A percentile compares a stretch with the other conserved stretches of the same genome.
Evolutionary conservation across 2,888 invertebrate species (phyloP).

Genomic region (Drosophila subsilvestris): DNA sequence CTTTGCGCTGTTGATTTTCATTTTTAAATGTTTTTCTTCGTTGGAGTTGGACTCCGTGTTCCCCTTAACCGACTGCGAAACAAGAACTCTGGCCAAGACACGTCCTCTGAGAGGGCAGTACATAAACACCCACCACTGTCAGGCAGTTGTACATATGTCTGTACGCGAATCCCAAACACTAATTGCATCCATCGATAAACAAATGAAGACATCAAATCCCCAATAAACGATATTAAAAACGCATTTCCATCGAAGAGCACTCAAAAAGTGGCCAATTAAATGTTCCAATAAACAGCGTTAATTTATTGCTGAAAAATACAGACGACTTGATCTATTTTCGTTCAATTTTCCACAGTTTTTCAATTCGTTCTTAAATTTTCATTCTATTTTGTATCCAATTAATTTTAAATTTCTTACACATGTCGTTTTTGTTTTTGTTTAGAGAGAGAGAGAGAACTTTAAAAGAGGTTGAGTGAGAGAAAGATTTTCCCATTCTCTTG

Average conservation of each 20-base stretch:
- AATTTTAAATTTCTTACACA: slow-evolving; percentile 44
- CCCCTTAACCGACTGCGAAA: not conserved
- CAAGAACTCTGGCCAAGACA: not conserved
- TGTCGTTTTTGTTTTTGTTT: slow-evolving; percentile 29
- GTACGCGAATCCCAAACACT: not conserved
- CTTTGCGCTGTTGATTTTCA: slow-evolving; percentile 60
- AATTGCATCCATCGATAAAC: slow-evolving; percentile 20
- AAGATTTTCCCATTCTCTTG: slow-evolving; percentile 17
- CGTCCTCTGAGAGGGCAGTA: not conserved
- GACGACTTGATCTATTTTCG: slow-evolving; percentile 54
- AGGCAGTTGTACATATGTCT: no score
- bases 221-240: slow-evolving; percentile 35
- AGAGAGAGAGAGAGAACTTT: not conserved
- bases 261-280: slow-evolving; percentile 68
- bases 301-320: slow-evolving; percentile 52
- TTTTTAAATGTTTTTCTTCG: slow-evolving; percentile 53
- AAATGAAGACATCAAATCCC: slow-evolving; percentile 19
- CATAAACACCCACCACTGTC: not conserved
- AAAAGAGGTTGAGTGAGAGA: not conserved
- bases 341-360: slow-evolving; percentile 30
- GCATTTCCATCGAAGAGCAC: slow-evolving; percentile 38
- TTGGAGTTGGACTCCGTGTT: slow-evolving; percentile 4
- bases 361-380: slow-evolving; percentile 28
- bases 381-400: slow-evolving; percentile 28
- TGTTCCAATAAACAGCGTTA: slow-evolving; percentile 64